Conservation (phyloP, 53 echinoderm and acorn worm genomes). For the Arbacia lixula region DNA sequence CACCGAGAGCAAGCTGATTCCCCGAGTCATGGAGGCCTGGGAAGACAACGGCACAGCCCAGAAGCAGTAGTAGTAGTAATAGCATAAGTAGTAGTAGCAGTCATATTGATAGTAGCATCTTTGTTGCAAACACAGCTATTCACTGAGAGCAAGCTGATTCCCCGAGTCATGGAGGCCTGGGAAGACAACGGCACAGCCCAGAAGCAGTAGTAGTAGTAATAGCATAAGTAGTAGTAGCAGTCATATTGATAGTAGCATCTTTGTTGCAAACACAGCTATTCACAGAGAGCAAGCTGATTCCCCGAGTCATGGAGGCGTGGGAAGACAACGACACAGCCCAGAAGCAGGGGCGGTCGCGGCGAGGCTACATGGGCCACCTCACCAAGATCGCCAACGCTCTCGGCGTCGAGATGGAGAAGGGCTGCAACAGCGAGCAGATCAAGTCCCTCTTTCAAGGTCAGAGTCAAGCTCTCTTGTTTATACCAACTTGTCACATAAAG, state of each 20-base stretch:
- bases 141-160: slow-evolving; percentile 83
- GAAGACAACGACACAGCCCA: slow-evolving; percentile 86
- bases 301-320: slow-evolving; percentile 93
- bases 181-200: slow-evolving; percentile 81
- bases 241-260: not conserved
- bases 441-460: slow-evolving; percentile 94
- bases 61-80: too few species aligned
- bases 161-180: slow-evolving; percentile 86
- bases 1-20: slow-evolving; percentile 89
- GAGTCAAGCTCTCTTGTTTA: not conserved
- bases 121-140: slow-evolving; percentile 61
- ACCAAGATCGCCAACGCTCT: slow-evolving; percentile 90
- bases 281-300: slow-evolving; percentile 89
- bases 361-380: slow-evolving; percentile 98
- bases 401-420: slow-evolving; percentile 85
- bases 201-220: slow-evolving; percentile 82
- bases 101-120: too few species aligned
- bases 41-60: slow-evolving; percentile 86
- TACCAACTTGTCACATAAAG: not conserved
- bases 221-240: slow-evolving; percentile 41
- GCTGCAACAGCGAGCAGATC: slow-evolving; percentile 96
- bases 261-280: slow-evolving; percentile 67
- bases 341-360: slow-evolving; percentile 74
- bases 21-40: slow-evolving; percentile 93
- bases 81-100: too few species aligned